phyloP scores from a whole-genome alignment of 2,797 vertebrate genomes.

The Rhyacichthys aspro region DNA sequence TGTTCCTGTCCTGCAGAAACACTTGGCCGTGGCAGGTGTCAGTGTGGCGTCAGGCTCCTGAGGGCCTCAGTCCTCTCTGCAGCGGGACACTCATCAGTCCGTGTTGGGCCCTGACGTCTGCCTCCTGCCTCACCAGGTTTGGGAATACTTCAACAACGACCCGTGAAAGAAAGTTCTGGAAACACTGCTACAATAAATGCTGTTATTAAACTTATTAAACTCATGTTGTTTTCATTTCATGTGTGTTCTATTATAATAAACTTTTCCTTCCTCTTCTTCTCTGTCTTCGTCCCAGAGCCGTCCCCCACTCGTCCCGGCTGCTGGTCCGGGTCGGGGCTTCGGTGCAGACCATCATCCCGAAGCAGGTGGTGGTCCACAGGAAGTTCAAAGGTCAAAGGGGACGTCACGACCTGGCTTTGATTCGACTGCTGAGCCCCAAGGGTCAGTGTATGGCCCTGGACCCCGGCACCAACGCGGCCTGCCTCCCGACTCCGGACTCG shows the following conservation, averaged over 20 bases:
- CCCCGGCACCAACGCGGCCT: conserved; percentile 83
- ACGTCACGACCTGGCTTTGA: conserved; percentile 88
- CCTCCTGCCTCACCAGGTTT: conserved; percentile 91
- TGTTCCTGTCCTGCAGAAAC: conserved; percentile 70
- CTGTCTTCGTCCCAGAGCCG: conserved; percentile 76
- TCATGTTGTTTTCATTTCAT: no score
- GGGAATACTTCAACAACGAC: neutral
- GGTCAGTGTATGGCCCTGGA: conserved; percentile 88
- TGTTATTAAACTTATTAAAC: no score
- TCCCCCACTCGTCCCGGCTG: conserved; percentile 81
- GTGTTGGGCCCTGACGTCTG: conserved; percentile 92
- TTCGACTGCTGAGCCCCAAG: conserved; percentile 84
- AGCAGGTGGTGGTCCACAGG: conserved; percentile 85
- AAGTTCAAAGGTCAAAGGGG: conserved; percentile 88
- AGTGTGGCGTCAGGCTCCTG: conserved; percentile 83
- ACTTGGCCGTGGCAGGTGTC: conserved; percentile 93
- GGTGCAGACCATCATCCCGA: conserved; percentile 79
- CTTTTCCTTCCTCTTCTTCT: neutral
- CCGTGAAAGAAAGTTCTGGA: no score
- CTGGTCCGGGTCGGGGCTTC: conserved; percentile 85
- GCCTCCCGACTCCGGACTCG: conserved; percentile 78
- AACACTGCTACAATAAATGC: no score
- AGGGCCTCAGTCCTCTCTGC: conserved; percentile 82
- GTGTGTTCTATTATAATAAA: neutral
- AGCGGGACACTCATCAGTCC: conserved; percentile 89